Evolutionary conservation across 2,888 invertebrate species (phyloP), one percentile per base, ranked within the genome.

Genomic region (Tinea trinotella): DNA sequence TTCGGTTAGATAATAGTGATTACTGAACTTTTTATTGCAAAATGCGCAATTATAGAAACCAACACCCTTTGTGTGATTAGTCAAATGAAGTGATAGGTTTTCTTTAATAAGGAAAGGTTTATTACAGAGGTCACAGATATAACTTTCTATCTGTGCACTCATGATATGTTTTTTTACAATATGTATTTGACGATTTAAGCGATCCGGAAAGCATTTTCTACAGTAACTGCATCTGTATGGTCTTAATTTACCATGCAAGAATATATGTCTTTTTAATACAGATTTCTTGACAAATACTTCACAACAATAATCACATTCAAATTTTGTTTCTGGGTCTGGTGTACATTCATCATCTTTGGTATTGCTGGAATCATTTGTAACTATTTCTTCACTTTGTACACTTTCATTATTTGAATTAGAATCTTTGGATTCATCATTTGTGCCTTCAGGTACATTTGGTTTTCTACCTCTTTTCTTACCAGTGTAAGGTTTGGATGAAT

Each of bases 101-200:
- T 93, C 93, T 71, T 94, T 92, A 10, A 93, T 79, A 0, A 92
- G 89, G 69, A 95, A 95, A 24, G 89, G 88, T 67, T 93, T 93
- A 52, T 90, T 88, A 70, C 95, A 95, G 60, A 91, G 89, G 62
- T 90, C 82, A 68, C 95, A 95, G 52, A 90, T 85, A 70, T 89
- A 93, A 19, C 89, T 75, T 35, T 80, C 73, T 1, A 66, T 61
- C 56, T 69, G 70, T 53, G 76, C 66, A 50, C 50, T 55, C n/a
- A 65, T 69, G 0, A 83, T 76, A 64, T 91, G 91, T 58, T 82
- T 80, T 57, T 86, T 85, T 34, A 86, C 80, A 9, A 88, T 71
- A 68, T 93, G 93, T 61, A 89, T 89, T 62, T 89, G 88, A 52
- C 92, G 74, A 56, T 90, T 90, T 19, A 90, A 87, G 52, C 88